Percentiles rank a stretch among this genome's conserved stretches.
These are phyloP conservation scores for Brachynemurus nebulosus DNA, from an alignment of 2,888 invertebrate genomes.

Conservation along the genomic window DNA sequence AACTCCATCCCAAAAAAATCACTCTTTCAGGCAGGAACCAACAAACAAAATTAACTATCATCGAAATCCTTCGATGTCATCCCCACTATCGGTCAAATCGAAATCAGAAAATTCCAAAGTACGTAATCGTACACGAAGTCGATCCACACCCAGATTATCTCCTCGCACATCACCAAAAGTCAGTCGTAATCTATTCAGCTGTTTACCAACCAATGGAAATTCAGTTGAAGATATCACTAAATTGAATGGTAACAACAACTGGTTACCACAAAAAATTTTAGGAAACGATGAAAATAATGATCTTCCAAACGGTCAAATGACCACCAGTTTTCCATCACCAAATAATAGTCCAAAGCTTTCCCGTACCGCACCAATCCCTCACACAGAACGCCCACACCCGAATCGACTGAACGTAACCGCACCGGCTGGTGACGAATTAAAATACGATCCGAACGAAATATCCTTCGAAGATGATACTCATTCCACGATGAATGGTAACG, in stretches of 20 bases:
- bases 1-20: conserved; percentile 1
- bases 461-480: conserved; percentile 6
- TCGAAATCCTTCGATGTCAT: not conserved
- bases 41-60: conserved; percentile 1
- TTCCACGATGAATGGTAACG: not conserved
- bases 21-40: not conserved
- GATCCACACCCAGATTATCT: too few relatives aligned
- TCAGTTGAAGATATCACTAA: conserved; percentile 6
- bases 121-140: not conserved
- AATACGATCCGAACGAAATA: conserved; percentile 7
- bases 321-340: not conserved
- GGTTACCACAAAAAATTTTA: not conserved
- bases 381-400: not conserved
- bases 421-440: conserved; percentile 6
- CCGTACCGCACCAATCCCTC: conserved; percentile 1
- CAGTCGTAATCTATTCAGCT: conserved; percentile 27
- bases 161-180: conserved; percentile 26
- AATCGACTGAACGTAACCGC: conserved; percentile 6
- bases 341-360: not conserved
- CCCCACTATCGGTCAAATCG: not conserved
- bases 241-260: not conserved
- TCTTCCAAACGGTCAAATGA: too few relatives aligned
- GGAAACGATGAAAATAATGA: not conserved
- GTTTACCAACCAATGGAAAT: conserved; percentile 4
- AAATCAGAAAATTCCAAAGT: not conserved